Evolutionary conservation across 2,113 vertebrate species (phyloP).

Genomic region (Proteles cristata): DNA sequence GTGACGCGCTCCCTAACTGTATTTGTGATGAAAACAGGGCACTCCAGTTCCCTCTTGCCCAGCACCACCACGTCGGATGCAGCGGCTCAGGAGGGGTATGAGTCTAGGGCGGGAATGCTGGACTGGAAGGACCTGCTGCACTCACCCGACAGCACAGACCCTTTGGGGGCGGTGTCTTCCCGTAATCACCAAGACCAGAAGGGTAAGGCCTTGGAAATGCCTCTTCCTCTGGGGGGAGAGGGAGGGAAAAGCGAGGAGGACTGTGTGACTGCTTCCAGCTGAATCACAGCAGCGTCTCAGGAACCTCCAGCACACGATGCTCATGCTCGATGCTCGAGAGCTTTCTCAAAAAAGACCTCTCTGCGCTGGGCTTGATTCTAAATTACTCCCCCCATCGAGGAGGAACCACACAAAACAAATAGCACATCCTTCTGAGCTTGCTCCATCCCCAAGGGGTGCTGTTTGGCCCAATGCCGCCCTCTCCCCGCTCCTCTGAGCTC

Average conservation of each 20-base stretch:
- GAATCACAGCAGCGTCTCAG: conserved; percentile 68
- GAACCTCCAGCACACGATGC: conserved; percentile 67
- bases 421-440: conserved; percentile 46
- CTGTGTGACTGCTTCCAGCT: conserved; percentile 95
- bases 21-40: conserved; percentile 94
- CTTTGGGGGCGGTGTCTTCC: conserved; percentile 96
- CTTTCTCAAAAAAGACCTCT: conserved; percentile 72
- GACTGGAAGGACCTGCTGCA: conserved; percentile 93
- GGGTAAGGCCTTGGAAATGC: conserved; percentile 99
- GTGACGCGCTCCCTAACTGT: conserved; percentile 86
- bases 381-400: conserved; percentile 64
- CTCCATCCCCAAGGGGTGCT: neutral
- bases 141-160: conserved; percentile 95
- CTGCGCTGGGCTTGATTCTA: conserved; percentile 52
- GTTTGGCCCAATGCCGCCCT: neutral
- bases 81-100: conserved; percentile 89
- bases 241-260: conserved; percentile 85
- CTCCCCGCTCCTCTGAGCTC: neutral
- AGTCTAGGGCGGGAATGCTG: conserved; percentile 93
- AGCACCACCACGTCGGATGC: conserved; percentile 92
- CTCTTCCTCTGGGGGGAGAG: conserved; percentile 82
- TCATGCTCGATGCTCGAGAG: conserved; percentile 72
- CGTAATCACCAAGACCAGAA: conserved; percentile 97
- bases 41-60: conserved; percentile 93
- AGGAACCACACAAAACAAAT: conserved; percentile 87